phyloP scores from a whole-genome alignment of 2,888 invertebrate genomes.

The Ichneumoninae sp. region DNA sequence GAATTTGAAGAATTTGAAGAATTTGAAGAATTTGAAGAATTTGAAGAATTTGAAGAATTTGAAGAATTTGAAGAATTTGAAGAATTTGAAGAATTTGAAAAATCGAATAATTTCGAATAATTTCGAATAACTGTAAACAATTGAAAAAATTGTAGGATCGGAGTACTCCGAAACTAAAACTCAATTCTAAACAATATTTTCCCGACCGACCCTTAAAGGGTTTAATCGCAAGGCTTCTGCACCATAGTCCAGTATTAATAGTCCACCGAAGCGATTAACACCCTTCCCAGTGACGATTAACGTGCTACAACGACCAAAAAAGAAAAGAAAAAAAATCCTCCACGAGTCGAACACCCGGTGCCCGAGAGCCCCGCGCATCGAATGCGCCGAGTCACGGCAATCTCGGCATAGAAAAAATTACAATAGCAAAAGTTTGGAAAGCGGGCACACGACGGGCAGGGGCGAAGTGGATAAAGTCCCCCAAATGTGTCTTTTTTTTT shows the following conservation, averaged over 20 bases:
- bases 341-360: slow-evolving; percentile 21
- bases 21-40: too few species aligned
- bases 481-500: slow-evolving; percentile 28
- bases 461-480: slow-evolving; percentile 18
- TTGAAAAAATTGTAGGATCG: background rate
- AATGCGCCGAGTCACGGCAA: slow-evolving; percentile 29
- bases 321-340: slow-evolving; percentile 40
- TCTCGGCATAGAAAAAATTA: background rate
- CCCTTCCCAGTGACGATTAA: background rate
- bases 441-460: background rate
- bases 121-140: too few species aligned
- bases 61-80: too few species aligned
- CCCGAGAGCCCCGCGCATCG: slow-evolving; percentile 2
- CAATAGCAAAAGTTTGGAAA: slow-evolving; percentile 6
- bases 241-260: background rate
- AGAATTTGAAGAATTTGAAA: too few species aligned
- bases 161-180: background rate
- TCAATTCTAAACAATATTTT: background rate
- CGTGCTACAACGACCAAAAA: background rate
- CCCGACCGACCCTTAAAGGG: background rate
- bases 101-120: too few species aligned
- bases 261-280: background rate
- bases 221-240: background rate
- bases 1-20: too few species aligned
- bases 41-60: too few species aligned